Evolutionary conservation across 2,888 invertebrate species (phyloP).

Genomic region (Cepaea hortensis): DNA sequence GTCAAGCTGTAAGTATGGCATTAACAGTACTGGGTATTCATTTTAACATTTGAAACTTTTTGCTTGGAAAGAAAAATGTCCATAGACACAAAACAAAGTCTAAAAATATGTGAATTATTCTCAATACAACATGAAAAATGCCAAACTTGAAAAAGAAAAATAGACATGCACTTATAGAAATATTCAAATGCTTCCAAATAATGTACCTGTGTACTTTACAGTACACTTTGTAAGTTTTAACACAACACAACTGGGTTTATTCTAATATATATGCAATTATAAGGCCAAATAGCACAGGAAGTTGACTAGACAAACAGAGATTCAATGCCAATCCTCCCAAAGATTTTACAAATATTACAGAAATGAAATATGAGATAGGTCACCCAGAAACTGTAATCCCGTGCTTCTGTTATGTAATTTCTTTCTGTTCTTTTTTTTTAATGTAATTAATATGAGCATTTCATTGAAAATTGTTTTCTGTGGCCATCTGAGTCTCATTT

Average conservation of each 20-base stretch:
- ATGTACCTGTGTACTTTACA: neutral
- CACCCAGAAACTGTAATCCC: neutral
- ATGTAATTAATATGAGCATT: no score
- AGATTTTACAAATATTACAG: neutral
- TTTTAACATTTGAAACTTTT: slow-evolving; percentile 10
- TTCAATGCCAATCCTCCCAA: slow-evolving; percentile 5
- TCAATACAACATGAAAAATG: slow-evolving; percentile 25
- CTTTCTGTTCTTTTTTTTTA: neutral
- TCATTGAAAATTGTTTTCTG: no score
- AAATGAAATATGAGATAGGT: slow-evolving; percentile 1
- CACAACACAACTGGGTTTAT: neutral
- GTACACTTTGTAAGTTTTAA: neutral
- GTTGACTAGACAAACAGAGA: slow-evolving; percentile 38
- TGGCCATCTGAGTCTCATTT: no score
- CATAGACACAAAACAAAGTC: slow-evolving; percentile 18
- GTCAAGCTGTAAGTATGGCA: slow-evolving; percentile 32
- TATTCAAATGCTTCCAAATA: slow-evolving; percentile 13
- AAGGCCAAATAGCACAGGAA: slow-evolving; percentile 9
- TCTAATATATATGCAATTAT: neutral
- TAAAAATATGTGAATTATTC: slow-evolving; percentile 33
- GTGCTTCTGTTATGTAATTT: neutral
- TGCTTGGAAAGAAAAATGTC: slow-evolving; percentile 23
- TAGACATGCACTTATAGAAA: slow-evolving; percentile 29
- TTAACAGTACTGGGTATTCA: slow-evolving; percentile 19
- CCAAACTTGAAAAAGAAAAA: slow-evolving; percentile 28